These are phyloP conservation scores for Mamestra configurata DNA, from an alignment of 1,140 invertebrate species.

Conservation along the genomic window DNA sequence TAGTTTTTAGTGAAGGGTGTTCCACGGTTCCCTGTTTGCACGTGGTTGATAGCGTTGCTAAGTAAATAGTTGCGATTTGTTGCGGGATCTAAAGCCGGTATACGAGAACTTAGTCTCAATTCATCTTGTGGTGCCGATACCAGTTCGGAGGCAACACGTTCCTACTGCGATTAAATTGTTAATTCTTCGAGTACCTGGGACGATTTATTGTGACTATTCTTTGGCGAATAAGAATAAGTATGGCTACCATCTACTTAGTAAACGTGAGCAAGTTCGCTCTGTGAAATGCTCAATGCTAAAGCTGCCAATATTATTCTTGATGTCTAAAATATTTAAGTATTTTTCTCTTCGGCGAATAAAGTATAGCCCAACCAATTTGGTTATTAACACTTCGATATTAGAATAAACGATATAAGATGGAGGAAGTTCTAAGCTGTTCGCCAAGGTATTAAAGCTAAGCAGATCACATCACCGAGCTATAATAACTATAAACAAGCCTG, in stretches of 20 bases:
- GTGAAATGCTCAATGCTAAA: too few species aligned
- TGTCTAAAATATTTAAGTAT: too few species aligned
- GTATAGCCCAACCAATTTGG: too few species aligned
- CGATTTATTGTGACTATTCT: constrained; percentile 5
- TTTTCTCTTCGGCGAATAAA: too few species aligned
- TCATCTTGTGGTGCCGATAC: constrained; percentile 26
- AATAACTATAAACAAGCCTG: constrained; percentile 22
- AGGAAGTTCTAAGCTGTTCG: background rate
- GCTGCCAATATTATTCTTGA: too few species aligned
- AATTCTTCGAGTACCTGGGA: background rate
- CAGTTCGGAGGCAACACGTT: background rate
- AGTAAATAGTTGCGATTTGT: constrained; percentile 39
- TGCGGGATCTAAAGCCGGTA: constrained; percentile 18
- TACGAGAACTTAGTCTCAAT: constrained; percentile 31
- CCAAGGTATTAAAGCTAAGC: background rate
- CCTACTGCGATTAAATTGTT: constrained; percentile 20
- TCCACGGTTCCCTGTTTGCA: background rate
- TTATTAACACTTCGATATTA: too few species aligned
- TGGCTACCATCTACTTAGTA: too few species aligned
- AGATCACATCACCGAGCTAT: background rate
- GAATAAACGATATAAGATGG: background rate
- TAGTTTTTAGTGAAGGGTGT: constrained; percentile 26
- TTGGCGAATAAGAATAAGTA: background rate
- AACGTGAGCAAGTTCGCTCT: too few species aligned
- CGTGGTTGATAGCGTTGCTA: constrained; percentile 17